These are phyloP conservation scores for Brachystomella parvula DNA, from an alignment of 1,140 invertebrate species.

Conservation along the genomic window DNA sequence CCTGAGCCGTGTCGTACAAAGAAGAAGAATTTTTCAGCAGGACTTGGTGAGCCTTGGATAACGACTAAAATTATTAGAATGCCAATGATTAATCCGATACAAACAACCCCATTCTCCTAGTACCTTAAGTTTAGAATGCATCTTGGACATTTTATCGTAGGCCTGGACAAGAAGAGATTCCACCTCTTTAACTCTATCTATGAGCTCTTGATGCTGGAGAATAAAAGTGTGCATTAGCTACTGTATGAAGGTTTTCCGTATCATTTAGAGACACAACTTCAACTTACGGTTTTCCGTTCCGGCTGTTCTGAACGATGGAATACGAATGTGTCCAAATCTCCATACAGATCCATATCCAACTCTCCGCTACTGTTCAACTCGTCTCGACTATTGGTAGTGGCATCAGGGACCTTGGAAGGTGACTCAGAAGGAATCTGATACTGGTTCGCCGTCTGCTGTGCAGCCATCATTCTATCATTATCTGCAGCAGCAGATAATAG, in stretches of 20 bases:
- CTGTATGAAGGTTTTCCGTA: background rate
- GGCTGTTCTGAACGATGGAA: background rate
- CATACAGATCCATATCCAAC: background rate
- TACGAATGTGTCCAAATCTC: background rate
- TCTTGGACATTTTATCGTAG: background rate
- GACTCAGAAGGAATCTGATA: background rate
- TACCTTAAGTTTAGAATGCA: background rate
- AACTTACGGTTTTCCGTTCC: background rate
- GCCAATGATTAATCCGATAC: background rate
- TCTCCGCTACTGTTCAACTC: background rate
- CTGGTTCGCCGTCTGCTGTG: too few relatives aligned
- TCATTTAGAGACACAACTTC: background rate
- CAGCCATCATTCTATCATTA: too few relatives aligned
- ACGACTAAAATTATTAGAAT: background rate
- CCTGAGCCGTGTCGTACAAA: constrained; percentile 9
- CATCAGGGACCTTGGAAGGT: background rate
- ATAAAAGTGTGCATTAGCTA: background rate
- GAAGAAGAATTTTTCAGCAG: background rate
- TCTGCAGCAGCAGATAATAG: too few relatives aligned
- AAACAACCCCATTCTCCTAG: background rate
- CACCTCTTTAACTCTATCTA: background rate
- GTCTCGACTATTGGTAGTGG: background rate
- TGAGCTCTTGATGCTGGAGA: background rate
- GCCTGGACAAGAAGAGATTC: background rate
- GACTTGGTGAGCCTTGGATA: background rate